Evolutionary conservation across 1,140 invertebrate species (phyloP), one percentile per base, ranked within the genome.

Genomic region (Ips typographus): DNA sequence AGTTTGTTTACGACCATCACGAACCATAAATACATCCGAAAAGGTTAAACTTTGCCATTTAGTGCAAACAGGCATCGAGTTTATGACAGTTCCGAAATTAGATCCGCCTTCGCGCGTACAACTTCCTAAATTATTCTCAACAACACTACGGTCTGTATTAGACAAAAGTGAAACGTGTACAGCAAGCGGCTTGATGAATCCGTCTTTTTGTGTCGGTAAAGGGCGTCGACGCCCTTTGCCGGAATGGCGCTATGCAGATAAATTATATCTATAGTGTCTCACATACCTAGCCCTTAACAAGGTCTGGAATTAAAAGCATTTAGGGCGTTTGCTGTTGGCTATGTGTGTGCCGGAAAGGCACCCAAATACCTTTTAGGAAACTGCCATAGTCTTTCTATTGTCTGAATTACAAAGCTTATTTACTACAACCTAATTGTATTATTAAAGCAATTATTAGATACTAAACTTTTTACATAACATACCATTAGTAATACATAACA

Each of bases 61-160:
- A 58, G 36, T 41, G 51, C 43, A 67, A 59, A 67, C 55, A 40
- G 40, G 55, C 40, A 67, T 67, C 59, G 39, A 49, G 65, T 59
- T 67, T 67, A 67, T 67, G 65, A 67, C 56, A 67, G 65, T 49
- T 59, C 22, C 42, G 44, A 67, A 67, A 67, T 59, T 67, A 67
- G 56, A 67, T 67, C 37, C 56, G 43, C 65, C 56, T 59, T 67
- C 59, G 59, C 56, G 59, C 40, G 56, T 59, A 47, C 40, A 59
- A 67, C 63, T 56, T 56, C 43, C 52, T 44, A 59, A 47, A 67
- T 67, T 67, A 67, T 67, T 67, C 40, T 40, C 42, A 67, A 67
- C 55, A 58, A 38, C 41, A 67, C 43, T 49, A 57, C 37, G 53
- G 40, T 51, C 5, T 8, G 47, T 51, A 51, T 51, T 65, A 40